Percentiles rank a stretch among this genome's conserved stretches.
Conservation (phyloP, 2,113 vertebrate species). For the Hippocampus barbouri region DNA sequence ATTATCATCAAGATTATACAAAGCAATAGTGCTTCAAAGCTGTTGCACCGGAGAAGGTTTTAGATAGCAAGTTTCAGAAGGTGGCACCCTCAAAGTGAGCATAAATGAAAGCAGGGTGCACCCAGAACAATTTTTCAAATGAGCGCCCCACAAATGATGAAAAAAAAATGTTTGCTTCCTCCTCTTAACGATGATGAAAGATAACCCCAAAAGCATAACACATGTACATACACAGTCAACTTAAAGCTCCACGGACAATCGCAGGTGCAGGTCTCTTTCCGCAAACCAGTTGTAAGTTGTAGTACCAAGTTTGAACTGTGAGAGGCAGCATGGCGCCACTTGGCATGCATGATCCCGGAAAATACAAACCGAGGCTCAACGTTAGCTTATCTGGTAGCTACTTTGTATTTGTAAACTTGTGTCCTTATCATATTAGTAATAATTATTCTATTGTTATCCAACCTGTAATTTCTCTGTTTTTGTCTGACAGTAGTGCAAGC, state of each 20-base stretch:
- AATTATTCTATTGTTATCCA: too few species aligned
- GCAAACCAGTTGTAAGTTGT: background rate
- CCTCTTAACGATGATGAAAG: background rate
- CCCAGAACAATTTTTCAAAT: background rate
- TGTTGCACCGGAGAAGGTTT: conserved; percentile 21
- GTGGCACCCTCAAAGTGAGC: conserved; percentile 46
- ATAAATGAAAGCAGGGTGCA: background rate
- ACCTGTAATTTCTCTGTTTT: too few species aligned
- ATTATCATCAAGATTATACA: conserved; percentile 19
- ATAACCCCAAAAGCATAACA: background rate
- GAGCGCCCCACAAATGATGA: background rate
- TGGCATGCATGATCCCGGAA: background rate
- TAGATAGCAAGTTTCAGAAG: conserved; percentile 39
- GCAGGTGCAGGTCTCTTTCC: background rate
- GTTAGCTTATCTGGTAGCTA: too few species aligned
- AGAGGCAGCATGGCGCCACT: background rate
- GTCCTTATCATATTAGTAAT: too few species aligned
- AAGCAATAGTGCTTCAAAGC: conserved; percentile 33
- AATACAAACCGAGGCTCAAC: background rate
- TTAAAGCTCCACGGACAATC: background rate
- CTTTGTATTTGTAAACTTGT: too few species aligned
- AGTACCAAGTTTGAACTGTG: background rate
- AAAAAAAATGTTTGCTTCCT: background rate
- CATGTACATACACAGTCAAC: background rate
- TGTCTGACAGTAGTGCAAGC: too few species aligned